Conservation (phyloP, 2,888 invertebrate species). For the Euzophera pinguis region DNA sequence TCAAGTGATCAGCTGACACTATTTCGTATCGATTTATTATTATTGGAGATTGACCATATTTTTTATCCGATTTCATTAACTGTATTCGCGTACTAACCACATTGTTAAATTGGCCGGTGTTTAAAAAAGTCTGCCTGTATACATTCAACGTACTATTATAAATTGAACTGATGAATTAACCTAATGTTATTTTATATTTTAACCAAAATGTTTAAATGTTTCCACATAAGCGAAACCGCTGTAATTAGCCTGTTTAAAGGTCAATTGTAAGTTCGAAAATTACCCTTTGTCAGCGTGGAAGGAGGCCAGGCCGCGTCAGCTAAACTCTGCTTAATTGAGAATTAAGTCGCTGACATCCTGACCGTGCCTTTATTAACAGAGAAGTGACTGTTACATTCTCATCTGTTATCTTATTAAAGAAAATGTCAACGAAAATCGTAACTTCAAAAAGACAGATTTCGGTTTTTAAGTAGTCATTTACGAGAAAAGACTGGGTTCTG, state of each 20-base stretch:
- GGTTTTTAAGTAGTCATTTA: too few species aligned
- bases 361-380: conserved; percentile 9
- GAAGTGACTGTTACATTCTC: neutral
- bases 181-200: too few species aligned
- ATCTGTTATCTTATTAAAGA: neutral
- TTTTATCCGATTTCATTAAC: too few species aligned
- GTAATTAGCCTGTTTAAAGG: neutral
- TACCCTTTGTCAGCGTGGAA: conserved; percentile 49
- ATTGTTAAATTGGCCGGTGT: too few species aligned
- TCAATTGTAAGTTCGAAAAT: neutral
- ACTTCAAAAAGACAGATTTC: neutral
- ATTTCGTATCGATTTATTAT: too few species aligned
- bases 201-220: neutral
- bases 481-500: too few species aligned
- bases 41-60: too few species aligned
- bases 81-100: too few species aligned
- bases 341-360: conserved; percentile 22
- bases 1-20: too few species aligned
- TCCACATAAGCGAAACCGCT: neutral
- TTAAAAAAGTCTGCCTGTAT: too few species aligned
- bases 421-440: neutral
- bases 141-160: too few species aligned
- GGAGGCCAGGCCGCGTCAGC: conserved; percentile 45
- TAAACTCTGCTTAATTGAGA: conserved; percentile 44
- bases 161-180: too few species aligned